Evolutionary conservation across 2,113 vertebrate species (phyloP), one percentile per base, ranked within the genome.

Genomic region (Ageneiosus marmoratus): DNA sequence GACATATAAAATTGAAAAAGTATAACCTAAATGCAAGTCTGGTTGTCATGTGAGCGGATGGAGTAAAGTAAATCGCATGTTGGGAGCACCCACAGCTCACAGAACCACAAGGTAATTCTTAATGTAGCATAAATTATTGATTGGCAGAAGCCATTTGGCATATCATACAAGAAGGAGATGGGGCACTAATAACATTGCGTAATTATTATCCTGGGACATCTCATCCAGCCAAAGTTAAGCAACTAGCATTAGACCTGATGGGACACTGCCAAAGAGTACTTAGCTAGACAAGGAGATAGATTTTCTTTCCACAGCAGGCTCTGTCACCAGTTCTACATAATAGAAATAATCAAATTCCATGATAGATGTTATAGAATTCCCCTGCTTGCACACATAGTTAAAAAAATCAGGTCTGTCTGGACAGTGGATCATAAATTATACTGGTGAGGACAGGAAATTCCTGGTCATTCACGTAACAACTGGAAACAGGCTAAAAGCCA

Each of bases 401-500:
- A 29, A 72, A 83, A 41, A n/a, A 44, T 34, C 18, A 62, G 55
- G 6, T 22, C 72, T 72, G 41, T 65, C 73, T 83, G 41, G 73
- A 62, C 37, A 13, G 75, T 44, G 58, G 55, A 63, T 72, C 56
- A 65, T 81, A 83, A 84, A 77, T 77, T 70, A 65, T 74, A 63
- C 79, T 80, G 72, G 56, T 79, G 82, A 80, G 80, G 34, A 60
- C 86, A 82, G 87, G 86, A 87, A 86, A 89, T 85, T 85, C 83
- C 82, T 89, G 85, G 80, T 80, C 29, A 77, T 75, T 86, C 70
- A 70, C 84, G 83, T 85, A 86, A 86, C 76, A 27, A 32, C 72
- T 88, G 85, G 83, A 89, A 89, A 84, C 83, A 87, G 80, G 63
- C 79, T 79, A n/a, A 77, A 86, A 88, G 77, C 84, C 82, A 76